These are phyloP conservation scores for Odocoileus hemionus DNA, from an alignment of 2,113 vertebrate species.

Conservation along the genomic window DNA sequence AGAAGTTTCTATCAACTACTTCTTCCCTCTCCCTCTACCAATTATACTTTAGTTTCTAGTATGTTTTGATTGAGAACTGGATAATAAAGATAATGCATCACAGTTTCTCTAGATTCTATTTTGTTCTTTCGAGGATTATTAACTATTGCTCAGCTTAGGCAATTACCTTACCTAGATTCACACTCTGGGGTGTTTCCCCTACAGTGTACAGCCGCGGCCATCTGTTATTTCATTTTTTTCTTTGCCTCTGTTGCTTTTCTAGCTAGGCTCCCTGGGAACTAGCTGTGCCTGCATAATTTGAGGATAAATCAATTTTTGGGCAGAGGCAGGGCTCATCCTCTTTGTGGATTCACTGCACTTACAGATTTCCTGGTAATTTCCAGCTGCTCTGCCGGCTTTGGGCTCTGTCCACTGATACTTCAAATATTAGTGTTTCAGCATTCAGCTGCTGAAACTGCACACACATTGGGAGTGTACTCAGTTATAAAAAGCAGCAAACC, in stretches of 20 bases:
- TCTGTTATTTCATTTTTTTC: background rate
- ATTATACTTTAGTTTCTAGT: background rate
- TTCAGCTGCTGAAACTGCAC: background rate
- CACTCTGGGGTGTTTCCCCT: background rate
- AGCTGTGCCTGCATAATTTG: background rate
- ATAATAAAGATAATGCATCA: background rate
- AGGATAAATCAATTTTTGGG: background rate
- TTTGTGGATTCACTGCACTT: background rate
- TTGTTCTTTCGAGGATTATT: background rate
- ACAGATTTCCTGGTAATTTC: background rate
- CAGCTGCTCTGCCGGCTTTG: background rate
- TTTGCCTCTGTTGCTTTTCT: background rate
- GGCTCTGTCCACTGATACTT: background rate
- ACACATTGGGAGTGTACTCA: background rate
- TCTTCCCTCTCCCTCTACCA: background rate
- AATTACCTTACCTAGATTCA: background rate
- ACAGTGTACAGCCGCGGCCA: background rate
- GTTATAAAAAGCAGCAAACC: background rate
- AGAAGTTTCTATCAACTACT: background rate
- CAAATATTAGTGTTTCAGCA: background rate
- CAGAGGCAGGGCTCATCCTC: background rate
- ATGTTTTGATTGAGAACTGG: slow-evolving; percentile 7
- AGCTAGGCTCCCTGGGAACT: background rate
- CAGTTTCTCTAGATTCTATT: background rate
- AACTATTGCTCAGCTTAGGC: background rate